Evolutionary conservation across 1,140 invertebrate genomes (phyloP), one percentile per base, ranked within the genome.

Genomic region (Homarus americanus): DNA sequence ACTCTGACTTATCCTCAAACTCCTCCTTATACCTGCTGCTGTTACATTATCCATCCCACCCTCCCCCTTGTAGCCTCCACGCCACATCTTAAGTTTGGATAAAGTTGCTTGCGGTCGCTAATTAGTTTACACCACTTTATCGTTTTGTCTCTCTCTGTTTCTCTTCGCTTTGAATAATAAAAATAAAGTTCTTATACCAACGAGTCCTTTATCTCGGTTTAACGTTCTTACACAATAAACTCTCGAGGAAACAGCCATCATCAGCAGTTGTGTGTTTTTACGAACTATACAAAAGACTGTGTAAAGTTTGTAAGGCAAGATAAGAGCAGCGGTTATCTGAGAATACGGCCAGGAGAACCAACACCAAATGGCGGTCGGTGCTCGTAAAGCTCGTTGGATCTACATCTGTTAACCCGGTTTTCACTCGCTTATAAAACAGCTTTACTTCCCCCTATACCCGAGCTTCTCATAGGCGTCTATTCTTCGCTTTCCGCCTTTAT

Each of bases 351-450:
- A 0, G 0, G 53, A 4, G 53, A 58, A 58, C 53, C 53, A 58
- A 58, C 53, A 58, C 15, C 53, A 58, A 58, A 58, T 58, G 53
- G 2, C 53, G 17, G 17, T 58, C 12, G n/a, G 4, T 20, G 4
- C 15, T 58, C 53, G 53, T 58, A 58, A 58, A 58, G 1, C 53
- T 58, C 20, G 53, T 58, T 58, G 53, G 20, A 58, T 58, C 53
- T 58, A 1, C 53, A 58, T 24, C 53, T 58, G 53, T 58, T 58
- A 69, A 69, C 63, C n/a, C 2, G 63, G n/a, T 28, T 69, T 69
- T 69, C 28, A 32, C 63, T 32, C 63, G 9, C 63, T 69, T 69
- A 69, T 69, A 69, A 69, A 69, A 69, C 63, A 69, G 63, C n/a
- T 7, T 69, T 69, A 24, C 63, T 9, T 69, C 28, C 12, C 20